Evolutionary conservation across 2,113 vertebrate species (phyloP).

Genomic region (Brienomyrus longianalis): DNA sequence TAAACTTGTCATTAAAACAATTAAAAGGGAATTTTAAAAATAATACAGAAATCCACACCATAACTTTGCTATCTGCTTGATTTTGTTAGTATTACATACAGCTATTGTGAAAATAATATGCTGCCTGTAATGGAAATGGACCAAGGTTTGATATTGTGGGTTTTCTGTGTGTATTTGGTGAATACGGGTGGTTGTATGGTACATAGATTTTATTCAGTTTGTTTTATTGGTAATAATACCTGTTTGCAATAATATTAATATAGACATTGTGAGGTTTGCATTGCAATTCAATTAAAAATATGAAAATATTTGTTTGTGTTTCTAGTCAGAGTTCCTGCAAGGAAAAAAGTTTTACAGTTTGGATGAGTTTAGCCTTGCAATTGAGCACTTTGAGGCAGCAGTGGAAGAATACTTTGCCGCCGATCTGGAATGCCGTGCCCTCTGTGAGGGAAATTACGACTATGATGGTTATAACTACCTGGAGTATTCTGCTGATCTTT

Average conservation of each 20-base stretch:
- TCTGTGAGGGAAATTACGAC: conserved; percentile 84
- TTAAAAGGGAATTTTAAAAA: not conserved
- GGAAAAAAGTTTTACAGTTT: conserved; percentile 76
- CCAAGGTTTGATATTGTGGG: not conserved
- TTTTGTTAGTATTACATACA: not conserved
- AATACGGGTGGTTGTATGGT: not conserved
- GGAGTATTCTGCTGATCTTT: conserved; percentile 88
- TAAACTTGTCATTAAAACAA: not conserved
- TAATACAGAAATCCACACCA: not conserved
- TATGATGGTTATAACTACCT: conserved; percentile 95
- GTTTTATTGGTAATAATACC: not conserved
- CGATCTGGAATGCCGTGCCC: conserved; percentile 67
- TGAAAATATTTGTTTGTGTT: conserved; percentile 7
- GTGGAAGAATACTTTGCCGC: conserved; percentile 70
- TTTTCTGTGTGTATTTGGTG: not conserved
- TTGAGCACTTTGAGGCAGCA: conserved; percentile 74
- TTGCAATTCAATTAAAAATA: not conserved
- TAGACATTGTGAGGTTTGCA: not conserved
- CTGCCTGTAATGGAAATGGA: not conserved
- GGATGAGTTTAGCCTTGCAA: conserved; percentile 63
- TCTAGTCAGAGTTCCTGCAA: conserved; percentile 71
- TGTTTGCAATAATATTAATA: not conserved
- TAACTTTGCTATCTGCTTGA: not conserved
- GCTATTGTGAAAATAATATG: not conserved
- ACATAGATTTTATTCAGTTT: not conserved